These are phyloP conservation scores for Druon quercuslanigerum DNA, from an alignment of 1,140 invertebrate genomes.

Conservation along the genomic window DNA sequence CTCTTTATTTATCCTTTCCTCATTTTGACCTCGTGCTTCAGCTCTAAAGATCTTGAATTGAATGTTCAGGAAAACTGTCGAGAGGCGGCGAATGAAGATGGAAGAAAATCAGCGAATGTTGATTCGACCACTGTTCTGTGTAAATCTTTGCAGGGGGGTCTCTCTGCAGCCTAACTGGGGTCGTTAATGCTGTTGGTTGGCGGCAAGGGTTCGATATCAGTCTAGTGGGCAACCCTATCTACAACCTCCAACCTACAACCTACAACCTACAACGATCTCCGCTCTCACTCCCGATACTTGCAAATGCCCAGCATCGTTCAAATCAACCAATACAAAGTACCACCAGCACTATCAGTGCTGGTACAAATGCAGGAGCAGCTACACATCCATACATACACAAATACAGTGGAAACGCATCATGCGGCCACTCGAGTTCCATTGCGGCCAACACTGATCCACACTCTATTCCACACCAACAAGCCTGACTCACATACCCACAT, in stretches of 20 bases:
- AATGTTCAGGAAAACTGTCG: neutral
- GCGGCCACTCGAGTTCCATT: slow-evolving; percentile 65
- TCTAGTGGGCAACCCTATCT: slow-evolving; percentile 24
- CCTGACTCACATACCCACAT: too few species aligned
- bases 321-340: slow-evolving; percentile 53
- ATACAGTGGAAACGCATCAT: slow-evolving; percentile 59
- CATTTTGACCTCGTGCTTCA: too few species aligned
- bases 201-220: slow-evolving; percentile 54
- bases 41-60: neutral
- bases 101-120: neutral
- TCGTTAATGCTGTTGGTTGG: slow-evolving; percentile 29
- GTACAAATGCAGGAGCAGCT: slow-evolving; percentile 53
- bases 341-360: too few species aligned
- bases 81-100: slow-evolving; percentile 9
- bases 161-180: slow-evolving; percentile 31
- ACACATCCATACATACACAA: neutral
- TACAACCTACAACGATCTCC: slow-evolving; percentile 44
- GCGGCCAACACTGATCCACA: slow-evolving; percentile 56
- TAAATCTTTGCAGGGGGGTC: slow-evolving; percentile 34
- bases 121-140: slow-evolving; percentile 34
- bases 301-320: slow-evolving; percentile 54
- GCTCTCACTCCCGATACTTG: slow-evolving; percentile 29
- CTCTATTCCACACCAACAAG: slow-evolving; percentile 30
- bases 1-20: too few species aligned
- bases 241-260: slow-evolving; percentile 24